These are phyloP conservation scores for Bradypodion ventrale DNA, from an alignment of 2,797 vertebrate genomes.

Conservation along the genomic window DNA sequence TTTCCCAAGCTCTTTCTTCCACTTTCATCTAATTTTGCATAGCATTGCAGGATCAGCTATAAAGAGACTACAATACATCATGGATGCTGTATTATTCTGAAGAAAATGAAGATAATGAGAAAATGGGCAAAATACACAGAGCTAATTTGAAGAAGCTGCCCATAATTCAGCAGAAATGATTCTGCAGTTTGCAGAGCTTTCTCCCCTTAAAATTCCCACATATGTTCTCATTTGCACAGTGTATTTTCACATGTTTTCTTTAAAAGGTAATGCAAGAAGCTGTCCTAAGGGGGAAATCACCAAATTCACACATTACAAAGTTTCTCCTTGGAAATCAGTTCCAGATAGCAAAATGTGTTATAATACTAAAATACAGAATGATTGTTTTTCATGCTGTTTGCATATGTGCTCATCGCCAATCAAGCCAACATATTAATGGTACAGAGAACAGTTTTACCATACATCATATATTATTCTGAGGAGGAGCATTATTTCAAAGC, in stretches of 20 bases:
- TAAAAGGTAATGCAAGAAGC: neutral
- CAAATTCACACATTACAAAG: constrained; percentile 3
- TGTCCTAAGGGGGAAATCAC: neutral
- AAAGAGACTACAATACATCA: neutral
- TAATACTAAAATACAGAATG: neutral
- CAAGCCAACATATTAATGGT: neutral
- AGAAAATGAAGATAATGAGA: neutral
- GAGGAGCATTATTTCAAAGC: neutral
- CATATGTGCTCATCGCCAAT: neutral
- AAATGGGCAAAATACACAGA: neutral
- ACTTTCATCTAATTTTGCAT: neutral
- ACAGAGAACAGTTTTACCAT: neutral
- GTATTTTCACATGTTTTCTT: neutral
- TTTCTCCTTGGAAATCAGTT: neutral
- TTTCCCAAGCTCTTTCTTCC: neutral
- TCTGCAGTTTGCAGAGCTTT: neutral
- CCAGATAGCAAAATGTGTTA: neutral
- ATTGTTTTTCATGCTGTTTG: neutral
- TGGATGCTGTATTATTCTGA: neutral
- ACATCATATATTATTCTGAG: neutral
- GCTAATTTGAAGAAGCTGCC: neutral
- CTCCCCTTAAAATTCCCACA: neutral
- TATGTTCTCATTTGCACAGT: neutral
- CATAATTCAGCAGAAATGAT: neutral
- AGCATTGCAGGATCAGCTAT: neutral